Conservation (phyloP, 2,888 invertebrate genomes). For the Myathropa florea region DNA sequence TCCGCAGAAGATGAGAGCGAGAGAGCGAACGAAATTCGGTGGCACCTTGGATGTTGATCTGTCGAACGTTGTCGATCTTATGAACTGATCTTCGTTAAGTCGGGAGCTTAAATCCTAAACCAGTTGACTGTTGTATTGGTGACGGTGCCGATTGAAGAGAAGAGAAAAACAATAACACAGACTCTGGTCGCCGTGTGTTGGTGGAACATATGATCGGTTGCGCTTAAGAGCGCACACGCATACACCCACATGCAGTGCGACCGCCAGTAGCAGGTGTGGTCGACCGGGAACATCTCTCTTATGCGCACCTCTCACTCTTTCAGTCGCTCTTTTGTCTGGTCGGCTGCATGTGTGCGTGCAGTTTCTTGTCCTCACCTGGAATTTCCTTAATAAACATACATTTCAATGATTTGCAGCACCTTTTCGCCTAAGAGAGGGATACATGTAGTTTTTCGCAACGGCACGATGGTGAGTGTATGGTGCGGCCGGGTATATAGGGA, state of each 20-base stretch:
- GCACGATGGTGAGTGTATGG: background rate
- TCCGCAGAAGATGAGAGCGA: background rate
- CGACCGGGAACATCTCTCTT: slow-evolving; percentile 26
- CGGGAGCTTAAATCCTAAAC: slow-evolving; percentile 79
- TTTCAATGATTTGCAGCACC: slow-evolving; percentile 42
- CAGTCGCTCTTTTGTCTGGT: slow-evolving; percentile 17
- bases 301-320: slow-evolving; percentile 5
- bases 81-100: slow-evolving; percentile 79
- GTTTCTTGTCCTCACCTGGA: slow-evolving; percentile 48
- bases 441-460: slow-evolving; percentile 4
- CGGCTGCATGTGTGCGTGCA: slow-evolving; percentile 6
- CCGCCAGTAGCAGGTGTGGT: slow-evolving; percentile 42
- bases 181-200: background rate
- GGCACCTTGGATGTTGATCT: slow-evolving; percentile 75
- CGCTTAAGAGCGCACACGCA: slow-evolving; percentile 48
- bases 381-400: slow-evolving; percentile 21
- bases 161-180: slow-evolving; percentile 57
- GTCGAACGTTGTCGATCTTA: slow-evolving; percentile 80
- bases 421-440: slow-evolving; percentile 39
- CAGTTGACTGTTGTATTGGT: slow-evolving; percentile 41
- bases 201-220: slow-evolving; percentile 63
- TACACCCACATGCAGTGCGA: slow-evolving; percentile 20
- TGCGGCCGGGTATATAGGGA: slow-evolving; percentile 14
- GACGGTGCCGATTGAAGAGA: slow-evolving; percentile 28
- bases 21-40: background rate